Evolutionary conservation across 2,888 invertebrate genomes (phyloP).

Genomic region (Aphodius sticticus): DNA sequence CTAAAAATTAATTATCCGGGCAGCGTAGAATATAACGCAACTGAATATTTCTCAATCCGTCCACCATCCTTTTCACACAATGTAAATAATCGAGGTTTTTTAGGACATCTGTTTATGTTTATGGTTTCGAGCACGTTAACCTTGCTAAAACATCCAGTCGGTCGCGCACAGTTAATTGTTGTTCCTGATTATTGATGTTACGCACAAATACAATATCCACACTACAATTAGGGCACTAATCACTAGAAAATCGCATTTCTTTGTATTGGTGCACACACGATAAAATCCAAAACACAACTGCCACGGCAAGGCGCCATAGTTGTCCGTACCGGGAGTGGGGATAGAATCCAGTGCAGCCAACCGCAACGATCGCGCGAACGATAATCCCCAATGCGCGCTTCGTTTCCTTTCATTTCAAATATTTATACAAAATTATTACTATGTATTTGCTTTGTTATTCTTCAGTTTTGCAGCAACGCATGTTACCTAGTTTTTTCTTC

Average conservation of each 20-base stretch:
- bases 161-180: neutral
- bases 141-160: neutral
- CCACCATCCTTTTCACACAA: neutral
- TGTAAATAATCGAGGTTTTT: neutral
- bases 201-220: neutral
- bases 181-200: neutral
- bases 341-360: neutral
- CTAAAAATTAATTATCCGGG: neutral
- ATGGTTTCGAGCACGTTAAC: neutral
- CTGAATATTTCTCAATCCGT: neutral
- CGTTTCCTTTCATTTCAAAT: neutral
- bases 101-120: constrained; percentile 4
- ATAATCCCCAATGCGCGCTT: neutral
- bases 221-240: neutral
- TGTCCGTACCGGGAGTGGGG: constrained; percentile 35
- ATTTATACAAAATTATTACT: neutral
- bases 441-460: neutral
- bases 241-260: neutral
- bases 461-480: neutral
- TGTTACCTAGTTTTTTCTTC: neutral
- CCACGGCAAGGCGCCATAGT: constrained; percentile 51
- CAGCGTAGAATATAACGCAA: neutral
- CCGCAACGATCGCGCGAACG: neutral
- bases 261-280: neutral
- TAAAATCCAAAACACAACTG: constrained; percentile 46